These are phyloP conservation scores for Netelia virgata DNA, from an alignment of 2,888 invertebrate species.

Conservation along the genomic window DNA sequence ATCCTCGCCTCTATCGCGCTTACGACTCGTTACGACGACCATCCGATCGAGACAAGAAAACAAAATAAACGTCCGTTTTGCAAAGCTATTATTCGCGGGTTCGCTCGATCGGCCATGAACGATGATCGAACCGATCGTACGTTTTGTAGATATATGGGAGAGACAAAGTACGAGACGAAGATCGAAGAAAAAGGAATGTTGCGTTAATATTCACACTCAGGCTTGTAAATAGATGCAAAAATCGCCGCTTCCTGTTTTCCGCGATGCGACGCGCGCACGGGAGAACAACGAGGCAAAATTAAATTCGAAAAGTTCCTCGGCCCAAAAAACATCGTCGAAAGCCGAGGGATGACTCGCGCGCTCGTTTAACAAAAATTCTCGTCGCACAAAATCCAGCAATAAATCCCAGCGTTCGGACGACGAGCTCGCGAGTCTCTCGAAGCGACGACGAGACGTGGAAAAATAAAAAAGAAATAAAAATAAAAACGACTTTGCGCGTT, in stretches of 20 bases:
- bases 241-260: slow-evolving; percentile 38
- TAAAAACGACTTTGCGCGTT: slow-evolving; percentile 43
- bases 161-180: slow-evolving; percentile 3
- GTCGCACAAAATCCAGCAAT: slow-evolving; percentile 23
- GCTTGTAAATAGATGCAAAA: slow-evolving; percentile 60
- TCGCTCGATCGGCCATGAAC: slow-evolving; percentile 25
- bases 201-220: slow-evolving; percentile 41
- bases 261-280: not conserved
- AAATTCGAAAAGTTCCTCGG: slow-evolving; percentile 2
- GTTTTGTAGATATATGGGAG: slow-evolving; percentile 55
- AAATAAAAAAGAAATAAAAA: not conserved
- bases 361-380: not conserved
- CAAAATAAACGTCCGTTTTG: slow-evolving; percentile 31
- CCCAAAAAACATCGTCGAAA: not conserved
- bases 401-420: slow-evolving; percentile 13
- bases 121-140: slow-evolving; percentile 24
- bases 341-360: not conserved
- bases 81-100: slow-evolving; percentile 22
- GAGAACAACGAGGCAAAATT: not conserved
- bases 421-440: slow-evolving; percentile 46
- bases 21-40: not conserved
- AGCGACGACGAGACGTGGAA: not conserved
- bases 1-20: slow-evolving; percentile 14
- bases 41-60: slow-evolving; percentile 1
- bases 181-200: slow-evolving; percentile 15